Evolutionary conservation across 2,113 vertebrate genomes (phyloP), one percentile per base, ranked within the genome.

Genomic region (Chlorocebus sabaeus): DNA sequence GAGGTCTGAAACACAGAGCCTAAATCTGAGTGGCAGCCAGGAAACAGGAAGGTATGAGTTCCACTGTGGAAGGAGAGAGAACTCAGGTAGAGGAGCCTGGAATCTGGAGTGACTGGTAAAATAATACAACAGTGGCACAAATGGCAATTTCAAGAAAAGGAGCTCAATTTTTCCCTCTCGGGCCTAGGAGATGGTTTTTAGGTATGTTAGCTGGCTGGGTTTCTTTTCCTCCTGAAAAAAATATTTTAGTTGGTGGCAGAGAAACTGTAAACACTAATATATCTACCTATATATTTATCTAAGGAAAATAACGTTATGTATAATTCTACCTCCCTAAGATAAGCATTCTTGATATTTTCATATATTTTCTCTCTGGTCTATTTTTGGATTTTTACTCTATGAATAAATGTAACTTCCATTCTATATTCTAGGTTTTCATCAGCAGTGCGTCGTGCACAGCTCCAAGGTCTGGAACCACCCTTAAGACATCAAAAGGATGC

Each of bases 361-460:
- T 10, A 2, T 5, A 32, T 27, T 57, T 73, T 76, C 45, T 68
- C 40, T 73, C 32, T 7, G 32, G 27, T 25, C 75, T 90, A 13
- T 20, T 50, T 9, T 3, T 9, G 11, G 48, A 32, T 25, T 32
- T 30, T 35, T 27, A 12, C 23, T 38, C 40, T 38, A 48, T 6
- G 0, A 14, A 20, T 4, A 16, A 55, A 38, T 2, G 20, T 12
- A 43, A 72, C 48, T 38, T 61, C 75, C 38, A 11, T 6, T 32
- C 59, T 35, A 6, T 8, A 1, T 14, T 38, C 45, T 20, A n/a
- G 73, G 50, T 4, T 61, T 25, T 5, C 4, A 1, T 18, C 2
- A 40, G 23, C 20, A 35, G 3, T 12, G 38, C 12, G 2, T 4
- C 0, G 4, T 12, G 11, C 27, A 25, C 5, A 1, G 12, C 40